Evolutionary conservation across 2,888 invertebrate genomes (phyloP).

Genomic region (Brenthis hecate): DNA sequence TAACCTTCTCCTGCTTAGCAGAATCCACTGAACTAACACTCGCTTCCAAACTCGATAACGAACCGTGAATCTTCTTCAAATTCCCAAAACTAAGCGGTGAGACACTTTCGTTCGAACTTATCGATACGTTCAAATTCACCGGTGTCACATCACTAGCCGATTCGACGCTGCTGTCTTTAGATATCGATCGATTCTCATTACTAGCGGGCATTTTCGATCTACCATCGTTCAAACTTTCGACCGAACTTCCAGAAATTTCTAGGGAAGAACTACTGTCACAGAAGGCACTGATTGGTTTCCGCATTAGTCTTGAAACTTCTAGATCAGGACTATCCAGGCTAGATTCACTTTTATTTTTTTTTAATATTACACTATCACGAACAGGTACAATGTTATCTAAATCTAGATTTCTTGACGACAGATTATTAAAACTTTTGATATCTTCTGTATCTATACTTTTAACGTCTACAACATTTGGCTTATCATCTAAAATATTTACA

Average conservation of each 20-base stretch:
- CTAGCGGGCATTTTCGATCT: conserved; percentile 29
- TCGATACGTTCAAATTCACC: conserved; percentile 69
- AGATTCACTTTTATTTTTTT: conserved; percentile 79
- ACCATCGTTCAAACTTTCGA: conserved; percentile 69
- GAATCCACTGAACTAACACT: conserved; percentile 79
- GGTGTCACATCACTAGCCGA: conserved; percentile 72
- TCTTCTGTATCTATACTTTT: conserved; percentile 69
- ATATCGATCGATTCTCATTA: conserved; percentile 59
- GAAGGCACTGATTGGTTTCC: conserved; percentile 67
- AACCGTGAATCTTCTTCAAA: conserved; percentile 71
- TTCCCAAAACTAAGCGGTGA: conserved; percentile 74
- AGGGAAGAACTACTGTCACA: conserved; percentile 75
- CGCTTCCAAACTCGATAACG: conserved; percentile 75
- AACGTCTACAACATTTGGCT: conserved; percentile 56
- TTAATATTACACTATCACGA: conserved; percentile 69
- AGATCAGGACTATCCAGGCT: conserved; percentile 79
- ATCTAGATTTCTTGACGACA: conserved; percentile 52
- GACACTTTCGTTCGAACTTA: conserved; percentile 77
- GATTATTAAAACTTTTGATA: conserved; percentile 64
- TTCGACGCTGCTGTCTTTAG: conserved; percentile 71
- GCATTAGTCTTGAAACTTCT: conserved; percentile 77
- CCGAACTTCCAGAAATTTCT: conserved; percentile 76
- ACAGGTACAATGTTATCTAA: conserved; percentile 63
- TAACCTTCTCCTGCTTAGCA: conserved; percentile 63
- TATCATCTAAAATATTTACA: conserved; percentile 47